Evolutionary conservation across 2,888 invertebrate genomes (phyloP).

Genomic region (Amphimallon solstitiale): DNA sequence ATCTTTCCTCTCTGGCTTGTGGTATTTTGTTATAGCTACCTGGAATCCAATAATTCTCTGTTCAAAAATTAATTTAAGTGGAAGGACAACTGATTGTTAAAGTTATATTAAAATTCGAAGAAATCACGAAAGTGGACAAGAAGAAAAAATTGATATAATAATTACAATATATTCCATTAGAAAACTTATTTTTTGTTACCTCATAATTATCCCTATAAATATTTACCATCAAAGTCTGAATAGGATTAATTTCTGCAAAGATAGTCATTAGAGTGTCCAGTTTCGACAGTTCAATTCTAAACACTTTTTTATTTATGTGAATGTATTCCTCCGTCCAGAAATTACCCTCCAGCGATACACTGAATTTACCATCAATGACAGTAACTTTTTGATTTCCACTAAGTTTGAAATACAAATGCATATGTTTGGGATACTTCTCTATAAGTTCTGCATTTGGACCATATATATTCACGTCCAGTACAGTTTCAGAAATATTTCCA

Average conservation of each 20-base stretch:
- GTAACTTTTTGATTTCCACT: background rate
- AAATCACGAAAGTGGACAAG: no score
- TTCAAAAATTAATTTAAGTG: no score
- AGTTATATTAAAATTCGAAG: no score
- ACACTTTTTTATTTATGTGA: conserved; percentile 9
- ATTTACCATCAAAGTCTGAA: conserved; percentile 8
- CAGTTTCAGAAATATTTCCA: no score
- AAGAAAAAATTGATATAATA: no score
- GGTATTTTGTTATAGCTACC: conserved; percentile 30
- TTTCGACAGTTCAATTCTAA: conserved; percentile 7
- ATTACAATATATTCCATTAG: no score
- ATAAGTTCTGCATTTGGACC: background rate
- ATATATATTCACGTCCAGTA: background rate
- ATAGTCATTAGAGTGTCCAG: background rate
- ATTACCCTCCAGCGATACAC: background rate
- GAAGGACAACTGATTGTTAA: no score
- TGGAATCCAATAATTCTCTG: no score
- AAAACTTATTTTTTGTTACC: no score
- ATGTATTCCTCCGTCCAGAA: conserved; percentile 5
- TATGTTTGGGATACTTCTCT: no score
- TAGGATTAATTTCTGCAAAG: background rate
- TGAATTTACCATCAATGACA: background rate
- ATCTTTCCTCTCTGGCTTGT: conserved; percentile 27
- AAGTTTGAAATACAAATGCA: background rate
- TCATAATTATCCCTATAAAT: no score